Evolutionary conservation across 2,113 vertebrate species (phyloP), one percentile per base, ranked within the genome.

Genomic region (Rhagologus leucostigma): DNA sequence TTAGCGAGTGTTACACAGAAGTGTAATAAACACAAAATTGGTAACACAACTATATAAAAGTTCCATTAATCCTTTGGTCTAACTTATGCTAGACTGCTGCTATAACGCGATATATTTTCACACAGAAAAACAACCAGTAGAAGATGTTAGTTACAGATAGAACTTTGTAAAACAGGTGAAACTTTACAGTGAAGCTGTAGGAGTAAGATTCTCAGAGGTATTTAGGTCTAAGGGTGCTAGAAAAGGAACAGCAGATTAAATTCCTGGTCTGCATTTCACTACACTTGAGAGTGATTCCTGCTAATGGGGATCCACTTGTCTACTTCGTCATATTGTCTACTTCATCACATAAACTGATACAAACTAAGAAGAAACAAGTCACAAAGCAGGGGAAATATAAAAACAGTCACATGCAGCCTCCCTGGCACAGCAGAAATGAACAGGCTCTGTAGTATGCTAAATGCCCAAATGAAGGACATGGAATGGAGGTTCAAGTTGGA

Each of bases 391-490:
- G 6, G 7, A 85, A 83, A 71, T 56, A 42, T 17, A 55, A 53
- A 55, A 77, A 21, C 11, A 55, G 6, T 22, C 78, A 21, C 23
- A 44, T 20, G 7, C 19, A 84, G 7, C 41, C 10, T 67, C 19
- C 7, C 10, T 64, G 64, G 9, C 16, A 37, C 19, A 71, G 9
- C 9, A 77, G 39, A 53, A 39, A 5, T 16, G 13, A 71, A 39
- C 5, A 35, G 55, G 3, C 7, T 75, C 68, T 62, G 7, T 20
- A 41, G 18, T 22, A 42, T 0, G 0, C 2, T 35, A 73, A 50
- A 3, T 23, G 17, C 20, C 23, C 11, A 32, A 17, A 2, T 0
- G 1, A 88, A 77, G 11, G 6, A n/a, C 29, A 68, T 0, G 1
- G 18, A 9, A 77, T 41, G 15, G 15, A 46, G 13, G 4, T 24